Evolutionary conservation across 2,797 vertebrate species (phyloP).

Genomic region (Petrocephalus schoutedeni): DNA sequence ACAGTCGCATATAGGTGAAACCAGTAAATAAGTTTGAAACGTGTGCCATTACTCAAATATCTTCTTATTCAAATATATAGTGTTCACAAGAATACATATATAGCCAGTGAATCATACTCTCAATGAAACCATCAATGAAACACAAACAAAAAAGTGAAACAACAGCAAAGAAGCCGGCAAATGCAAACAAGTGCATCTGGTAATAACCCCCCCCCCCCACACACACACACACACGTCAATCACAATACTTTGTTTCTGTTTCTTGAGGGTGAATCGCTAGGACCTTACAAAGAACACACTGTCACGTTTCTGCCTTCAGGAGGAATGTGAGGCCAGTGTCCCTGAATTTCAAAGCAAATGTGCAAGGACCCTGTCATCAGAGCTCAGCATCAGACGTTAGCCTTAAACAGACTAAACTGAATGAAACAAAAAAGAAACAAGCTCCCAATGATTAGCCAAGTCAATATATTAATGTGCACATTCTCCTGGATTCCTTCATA

Average conservation of each 20-base stretch:
- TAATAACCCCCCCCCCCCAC: not conserved
- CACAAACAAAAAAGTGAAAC: not conserved
- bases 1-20: not conserved
- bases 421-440: not conserved
- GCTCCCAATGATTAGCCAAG: not conserved
- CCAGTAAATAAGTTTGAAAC: not conserved
- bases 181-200: not conserved
- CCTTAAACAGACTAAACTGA: not conserved
- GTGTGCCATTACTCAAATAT: no score
- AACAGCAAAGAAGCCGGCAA: conserved; percentile 31
- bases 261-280: conserved; percentile 32
- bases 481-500: not conserved
- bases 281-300: conserved; percentile 17
- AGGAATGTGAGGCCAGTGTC: not conserved
- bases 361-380: not conserved
- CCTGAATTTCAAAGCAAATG: not conserved
- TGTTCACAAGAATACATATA: not conserved
- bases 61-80: not conserved
- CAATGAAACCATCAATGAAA: not conserved
- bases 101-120: not conserved
- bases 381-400: not conserved
- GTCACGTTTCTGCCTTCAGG: not conserved
- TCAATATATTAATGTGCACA: not conserved
- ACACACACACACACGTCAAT: not conserved
- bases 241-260: not conserved